These are phyloP conservation scores for Cercocebus atys DNA, from an alignment of 2,113 vertebrate genomes.

Conservation along the genomic window DNA sequence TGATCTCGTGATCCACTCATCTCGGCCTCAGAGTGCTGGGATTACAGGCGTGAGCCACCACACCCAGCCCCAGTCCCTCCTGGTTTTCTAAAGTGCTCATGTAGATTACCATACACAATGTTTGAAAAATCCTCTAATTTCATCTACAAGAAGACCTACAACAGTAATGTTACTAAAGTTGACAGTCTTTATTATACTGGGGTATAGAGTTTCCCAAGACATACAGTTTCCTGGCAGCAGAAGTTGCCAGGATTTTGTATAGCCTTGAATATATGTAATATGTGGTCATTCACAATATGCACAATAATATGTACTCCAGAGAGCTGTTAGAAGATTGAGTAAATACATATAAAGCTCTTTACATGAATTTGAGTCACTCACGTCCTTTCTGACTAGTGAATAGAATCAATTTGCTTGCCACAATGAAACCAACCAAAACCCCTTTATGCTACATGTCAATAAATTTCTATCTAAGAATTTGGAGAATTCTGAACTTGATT, in stretches of 20 bases:
- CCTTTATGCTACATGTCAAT: background rate
- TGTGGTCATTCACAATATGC: background rate
- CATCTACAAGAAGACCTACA: background rate
- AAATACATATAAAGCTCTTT: background rate
- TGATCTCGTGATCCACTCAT: no score
- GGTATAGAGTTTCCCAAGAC: background rate
- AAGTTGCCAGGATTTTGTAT: background rate
- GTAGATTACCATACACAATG: background rate
- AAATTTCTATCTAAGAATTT: conserved; percentile 7
- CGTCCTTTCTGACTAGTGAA: conserved; percentile 23
- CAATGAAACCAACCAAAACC: conserved; percentile 16
- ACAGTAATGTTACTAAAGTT: background rate
- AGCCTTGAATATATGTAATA: conserved; percentile 1
- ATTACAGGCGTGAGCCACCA: no score
- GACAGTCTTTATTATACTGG: background rate
- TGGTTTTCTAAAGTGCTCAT: background rate
- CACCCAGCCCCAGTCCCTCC: background rate
- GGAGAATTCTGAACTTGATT: background rate
- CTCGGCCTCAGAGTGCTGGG: no score
- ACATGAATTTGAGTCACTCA: conserved; percentile 11
- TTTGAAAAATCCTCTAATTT: background rate
- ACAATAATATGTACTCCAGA: background rate
- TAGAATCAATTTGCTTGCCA: background rate
- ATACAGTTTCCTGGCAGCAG: background rate
- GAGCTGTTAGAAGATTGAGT: background rate